Percentiles rank a stretch among this genome's conserved stretches.
These are phyloP conservation scores for Mythimna loreyi DNA, from an alignment of 2,888 invertebrate species.

Conservation along the genomic window DNA sequence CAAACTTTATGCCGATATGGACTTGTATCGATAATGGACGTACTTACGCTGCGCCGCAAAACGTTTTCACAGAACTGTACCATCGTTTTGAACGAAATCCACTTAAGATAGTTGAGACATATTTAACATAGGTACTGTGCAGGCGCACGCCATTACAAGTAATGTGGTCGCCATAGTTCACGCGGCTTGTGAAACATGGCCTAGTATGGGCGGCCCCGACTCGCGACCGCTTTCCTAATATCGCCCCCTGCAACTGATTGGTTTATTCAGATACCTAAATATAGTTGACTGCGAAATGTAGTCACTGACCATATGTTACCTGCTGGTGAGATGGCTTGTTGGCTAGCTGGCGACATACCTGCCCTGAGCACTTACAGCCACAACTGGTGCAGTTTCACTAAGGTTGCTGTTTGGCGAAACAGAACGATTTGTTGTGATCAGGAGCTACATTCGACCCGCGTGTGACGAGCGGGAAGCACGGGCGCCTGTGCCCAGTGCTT, in stretches of 20 bases:
- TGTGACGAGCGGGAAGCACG: no score
- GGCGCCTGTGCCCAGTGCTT: not conserved
- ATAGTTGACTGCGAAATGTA: slow-evolving; percentile 27
- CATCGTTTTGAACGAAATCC: slow-evolving; percentile 20
- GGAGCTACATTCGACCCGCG: not conserved
- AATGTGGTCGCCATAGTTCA: slow-evolving; percentile 18
- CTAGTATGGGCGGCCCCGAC: slow-evolving; percentile 15
- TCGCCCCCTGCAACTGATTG: slow-evolving; percentile 18
- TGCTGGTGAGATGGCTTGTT: slow-evolving; percentile 2
- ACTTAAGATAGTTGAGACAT: slow-evolving; percentile 8
- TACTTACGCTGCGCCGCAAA: not conserved
- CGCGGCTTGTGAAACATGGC: slow-evolving; percentile 17
- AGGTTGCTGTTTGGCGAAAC: not conserved
- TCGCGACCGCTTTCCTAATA: slow-evolving; percentile 29
- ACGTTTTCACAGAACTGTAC: slow-evolving; percentile 18
- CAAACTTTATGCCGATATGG: slow-evolving; percentile 13
- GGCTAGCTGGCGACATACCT: not conserved
- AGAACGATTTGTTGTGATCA: not conserved
- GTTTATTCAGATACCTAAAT: slow-evolving; percentile 28
- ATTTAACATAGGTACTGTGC: not conserved
- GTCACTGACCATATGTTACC: slow-evolving; percentile 10
- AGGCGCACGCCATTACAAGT: slow-evolving; percentile 2
- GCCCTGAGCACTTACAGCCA: not conserved
- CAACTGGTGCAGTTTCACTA: not conserved
- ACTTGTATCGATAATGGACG: not conserved